phyloP scores from a whole-genome alignment of 2,888 invertebrate species.

The Drosophila planitibia region DNA sequence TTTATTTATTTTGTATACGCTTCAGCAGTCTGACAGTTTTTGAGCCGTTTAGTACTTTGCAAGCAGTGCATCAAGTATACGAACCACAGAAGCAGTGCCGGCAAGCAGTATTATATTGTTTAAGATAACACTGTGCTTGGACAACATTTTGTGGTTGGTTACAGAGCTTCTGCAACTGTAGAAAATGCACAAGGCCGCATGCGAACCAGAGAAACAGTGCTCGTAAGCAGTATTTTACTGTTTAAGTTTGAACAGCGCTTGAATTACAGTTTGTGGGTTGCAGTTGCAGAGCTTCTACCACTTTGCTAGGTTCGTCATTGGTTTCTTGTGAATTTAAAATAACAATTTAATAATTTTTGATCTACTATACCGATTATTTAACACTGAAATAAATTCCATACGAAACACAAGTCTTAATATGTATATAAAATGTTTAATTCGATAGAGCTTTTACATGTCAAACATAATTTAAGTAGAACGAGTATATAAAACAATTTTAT shows the following conservation, averaged over 20 bases:
- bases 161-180: not conserved
- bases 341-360: not conserved
- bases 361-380: not conserved
- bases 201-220: not conserved
- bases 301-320: not conserved
- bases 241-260: not conserved
- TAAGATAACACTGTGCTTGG: not conserved
- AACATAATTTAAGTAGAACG: slow-evolving; percentile 13
- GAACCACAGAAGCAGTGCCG: not conserved
- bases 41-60: not conserved
- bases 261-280: not conserved
- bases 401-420: not conserved
- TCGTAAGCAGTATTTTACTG: not conserved
- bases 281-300: not conserved
- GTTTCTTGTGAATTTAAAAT: not conserved
- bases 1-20: not conserved
- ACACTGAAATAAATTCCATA: not conserved
- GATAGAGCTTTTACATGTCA: slow-evolving; percentile 32
- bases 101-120: not conserved
- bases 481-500: slow-evolving; percentile 34
- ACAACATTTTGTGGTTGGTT: not conserved
- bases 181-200: not conserved
- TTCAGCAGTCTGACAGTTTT: not conserved
- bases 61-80: not conserved
- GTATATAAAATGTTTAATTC: slow-evolving; percentile 55